phyloP scores from a whole-genome alignment of 2,888 invertebrate genomes.

The Drosophila mimetica region DNA sequence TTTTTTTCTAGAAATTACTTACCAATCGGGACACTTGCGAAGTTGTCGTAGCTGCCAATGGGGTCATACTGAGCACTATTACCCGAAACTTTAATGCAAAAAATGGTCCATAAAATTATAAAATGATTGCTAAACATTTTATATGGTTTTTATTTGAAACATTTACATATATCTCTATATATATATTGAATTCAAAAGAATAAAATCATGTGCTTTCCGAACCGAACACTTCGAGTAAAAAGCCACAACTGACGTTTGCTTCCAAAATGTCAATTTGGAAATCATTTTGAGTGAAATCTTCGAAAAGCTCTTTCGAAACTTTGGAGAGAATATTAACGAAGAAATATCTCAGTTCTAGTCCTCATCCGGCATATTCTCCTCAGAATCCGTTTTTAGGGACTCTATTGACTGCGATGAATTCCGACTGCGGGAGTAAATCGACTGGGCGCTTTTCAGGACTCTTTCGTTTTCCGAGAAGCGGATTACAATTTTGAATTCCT shows the following conservation, averaged over 20 bases:
- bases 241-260: constrained; percentile 35
- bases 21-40: constrained; percentile 68
- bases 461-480: constrained; percentile 90
- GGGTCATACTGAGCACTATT: constrained; percentile 51
- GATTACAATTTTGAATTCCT: constrained; percentile 89
- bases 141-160: constrained; percentile 11
- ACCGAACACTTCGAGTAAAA: constrained; percentile 38
- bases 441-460: constrained; percentile 86
- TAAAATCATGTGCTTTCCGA: constrained; percentile 4
- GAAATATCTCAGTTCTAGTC: constrained; percentile 29
- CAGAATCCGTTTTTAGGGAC: constrained; percentile 80
- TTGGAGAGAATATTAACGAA: constrained; percentile 26
- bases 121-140: constrained; percentile 44
- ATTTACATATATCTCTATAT: constrained; percentile 22
- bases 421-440: constrained; percentile 82
- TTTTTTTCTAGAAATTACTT: constrained; percentile 45
- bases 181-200: neutral
- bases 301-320: constrained; percentile 46
- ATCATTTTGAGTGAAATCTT: constrained; percentile 61
- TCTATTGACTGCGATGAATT: constrained; percentile 82
- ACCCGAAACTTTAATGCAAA: constrained; percentile 11
- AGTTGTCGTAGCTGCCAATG: constrained; percentile 50
- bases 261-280: constrained; percentile 53
- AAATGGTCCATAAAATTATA: constrained; percentile 19
- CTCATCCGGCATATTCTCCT: constrained; percentile 46